These are phyloP conservation scores for Liasis olivaceus DNA, from an alignment of 2,797 vertebrate genomes.

Conservation along the genomic window DNA sequence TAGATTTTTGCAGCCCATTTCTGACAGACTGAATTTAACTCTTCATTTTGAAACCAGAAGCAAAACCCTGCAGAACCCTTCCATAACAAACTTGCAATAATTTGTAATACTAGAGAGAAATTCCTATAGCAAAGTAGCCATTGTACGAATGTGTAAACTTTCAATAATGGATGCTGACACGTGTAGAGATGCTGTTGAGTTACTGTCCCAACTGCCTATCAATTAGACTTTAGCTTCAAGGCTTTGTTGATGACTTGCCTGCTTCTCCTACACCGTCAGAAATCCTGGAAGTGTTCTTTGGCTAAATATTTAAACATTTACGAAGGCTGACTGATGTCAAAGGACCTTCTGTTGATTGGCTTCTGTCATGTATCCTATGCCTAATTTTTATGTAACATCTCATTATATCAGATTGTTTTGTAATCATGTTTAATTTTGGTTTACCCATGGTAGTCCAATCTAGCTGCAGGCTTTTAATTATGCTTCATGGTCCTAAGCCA, in stretches of 20 bases:
- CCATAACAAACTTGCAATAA: slow-evolving; percentile 28
- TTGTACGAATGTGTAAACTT: slow-evolving; percentile 50
- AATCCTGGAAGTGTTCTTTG: slow-evolving; percentile 61
- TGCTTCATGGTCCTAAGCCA: slow-evolving; percentile 67
- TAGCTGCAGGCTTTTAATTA: slow-evolving; percentile 72
- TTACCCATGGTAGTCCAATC: slow-evolving; percentile 61
- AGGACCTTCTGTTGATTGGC: slow-evolving; percentile 62
- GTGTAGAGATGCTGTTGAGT: slow-evolving; percentile 19
- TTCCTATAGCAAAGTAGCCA: slow-evolving; percentile 19
- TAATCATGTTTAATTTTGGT: slow-evolving; percentile 76
- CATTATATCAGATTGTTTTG: slow-evolving; percentile 70
- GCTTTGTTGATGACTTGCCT: slow-evolving; percentile 59
- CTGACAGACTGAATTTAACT: not conserved
- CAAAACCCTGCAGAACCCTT: slow-evolving; percentile 27
- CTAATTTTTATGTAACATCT: slow-evolving; percentile 67
- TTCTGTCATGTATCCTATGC: slow-evolving; percentile 39
- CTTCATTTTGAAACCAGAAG: slow-evolving; percentile 3
- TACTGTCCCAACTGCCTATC: slow-evolving; percentile 30
- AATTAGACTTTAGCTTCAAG: slow-evolving; percentile 40
- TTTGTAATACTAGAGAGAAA: slow-evolving; percentile 31
- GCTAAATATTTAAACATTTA: slow-evolving; percentile 60
- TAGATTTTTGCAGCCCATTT: slow-evolving; percentile 21
- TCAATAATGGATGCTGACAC: slow-evolving; percentile 23
- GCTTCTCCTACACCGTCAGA: slow-evolving; percentile 20
- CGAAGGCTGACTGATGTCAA: slow-evolving; percentile 52